Evolutionary conservation across 37 sponge, comb jelly and placozoan genomes (phyloP).

Genomic region (Aplysina aerophoba): DNA sequence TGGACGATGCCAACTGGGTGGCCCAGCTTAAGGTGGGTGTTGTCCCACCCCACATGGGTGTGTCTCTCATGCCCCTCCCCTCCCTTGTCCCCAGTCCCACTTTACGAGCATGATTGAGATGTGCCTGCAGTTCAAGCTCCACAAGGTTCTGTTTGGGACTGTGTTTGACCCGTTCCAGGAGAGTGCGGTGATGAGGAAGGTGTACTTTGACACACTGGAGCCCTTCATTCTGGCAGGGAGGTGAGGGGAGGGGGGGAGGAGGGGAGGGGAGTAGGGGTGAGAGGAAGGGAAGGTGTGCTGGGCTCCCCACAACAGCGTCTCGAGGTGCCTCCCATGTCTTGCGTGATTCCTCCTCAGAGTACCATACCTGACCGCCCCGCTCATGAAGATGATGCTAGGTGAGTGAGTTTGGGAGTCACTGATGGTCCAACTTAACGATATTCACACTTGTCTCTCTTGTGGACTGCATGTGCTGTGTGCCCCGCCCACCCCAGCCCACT

Average conservation of each 20-base stretch:
- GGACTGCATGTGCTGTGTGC: background rate
- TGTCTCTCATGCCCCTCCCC: no score
- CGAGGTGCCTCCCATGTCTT: background rate
- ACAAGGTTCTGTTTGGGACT: conserved; percentile 45
- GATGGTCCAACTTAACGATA: background rate
- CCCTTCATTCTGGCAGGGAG: conserved; percentile 10
- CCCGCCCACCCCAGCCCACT: background rate
- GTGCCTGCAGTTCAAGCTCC: background rate
- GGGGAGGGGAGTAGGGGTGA: no score
- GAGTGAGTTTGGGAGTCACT: background rate
- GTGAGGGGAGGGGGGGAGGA: background rate
- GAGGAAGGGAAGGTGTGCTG: no score
- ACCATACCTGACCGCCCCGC: conserved; percentile 5
- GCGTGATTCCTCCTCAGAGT: background rate
- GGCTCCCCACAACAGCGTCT: background rate
- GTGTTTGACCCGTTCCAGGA: conserved; percentile 53
- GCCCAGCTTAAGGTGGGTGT: background rate
- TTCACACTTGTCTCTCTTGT: background rate
- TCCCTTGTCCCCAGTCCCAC: background rate
- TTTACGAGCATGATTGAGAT: conserved; percentile 9
- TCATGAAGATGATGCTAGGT: conserved; percentile 27
- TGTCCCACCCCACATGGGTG: no score
- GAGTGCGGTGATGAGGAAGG: background rate
- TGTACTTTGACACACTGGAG: conserved; percentile 9
- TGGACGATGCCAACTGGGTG: background rate